Base-by-base conservation (phyloP, 2,797 vertebrate genomes). In the Parambassis ranga region DNA sequence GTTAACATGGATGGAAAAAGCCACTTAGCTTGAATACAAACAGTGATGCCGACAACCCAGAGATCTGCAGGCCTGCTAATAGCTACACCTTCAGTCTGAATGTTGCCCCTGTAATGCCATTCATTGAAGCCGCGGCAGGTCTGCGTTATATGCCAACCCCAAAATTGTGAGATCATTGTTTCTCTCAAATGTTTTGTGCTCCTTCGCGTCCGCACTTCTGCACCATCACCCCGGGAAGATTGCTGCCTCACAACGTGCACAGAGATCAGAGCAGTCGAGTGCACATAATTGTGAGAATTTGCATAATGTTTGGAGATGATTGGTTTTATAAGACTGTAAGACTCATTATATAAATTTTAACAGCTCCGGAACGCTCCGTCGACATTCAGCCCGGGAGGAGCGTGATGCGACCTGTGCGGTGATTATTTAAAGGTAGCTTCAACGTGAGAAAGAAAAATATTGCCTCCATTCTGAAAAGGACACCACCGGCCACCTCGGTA, bases 151-250 rank as follows among this genome's bases (percentile, higher is more conserved):
- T 44, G 37, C 78, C 24, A 71, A 41, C 23, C 42, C 13, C 5
- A 37, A 63, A 44, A 75, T 37, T 22, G 14, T 20, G 57, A 68
- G 44, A 63, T 58, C 52, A 36, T 30, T 55, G 46, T 44, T 49
- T 49, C 57, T 36, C 51, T 44, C 20, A 2, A 1, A 1, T 71
- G 61, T 73, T 56, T 67, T 30, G 13, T 31, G 52, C 50, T 56
- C 61, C 48, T 33, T 53, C 41, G 4, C 27, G 42, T 41, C 73
- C 62, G 68, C 77, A 65, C 66, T 77, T 81, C 69, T 80, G 82
- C 85, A 84, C 75, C 81, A 71, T 82, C 76, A 63, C 71, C 53
- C 43, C 70, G 60, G 49, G 19, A 41, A 62, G 65, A 77, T n/a
- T 55, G 76, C 65, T 61, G 52, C 14, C 52, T 75, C 70, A 69